phyloP scores from a whole-genome alignment of 2,113 vertebrate species.

The Neopipo cinnamomea region DNA sequence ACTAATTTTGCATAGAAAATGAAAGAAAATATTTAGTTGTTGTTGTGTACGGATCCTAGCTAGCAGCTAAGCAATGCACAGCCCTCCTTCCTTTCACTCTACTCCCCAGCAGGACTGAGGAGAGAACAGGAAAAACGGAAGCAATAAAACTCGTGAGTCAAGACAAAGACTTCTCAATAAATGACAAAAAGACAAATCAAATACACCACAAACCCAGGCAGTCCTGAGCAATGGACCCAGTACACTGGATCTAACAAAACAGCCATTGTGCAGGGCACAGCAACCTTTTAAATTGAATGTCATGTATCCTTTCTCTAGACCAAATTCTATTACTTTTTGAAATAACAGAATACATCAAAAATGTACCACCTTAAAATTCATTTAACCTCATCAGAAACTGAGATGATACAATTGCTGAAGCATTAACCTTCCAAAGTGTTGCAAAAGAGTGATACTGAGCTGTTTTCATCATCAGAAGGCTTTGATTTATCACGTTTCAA shows the following conservation, averaged over 20 bases:
- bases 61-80: not conserved
- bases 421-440: not conserved
- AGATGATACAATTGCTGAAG: not conserved
- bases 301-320: not conserved
- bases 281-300: not conserved
- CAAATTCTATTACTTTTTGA: not conserved
- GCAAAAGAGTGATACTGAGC: not conserved
- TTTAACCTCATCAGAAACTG: not conserved
- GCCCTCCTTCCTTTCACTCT: fast-evolving
- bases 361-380: not conserved
- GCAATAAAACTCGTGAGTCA: not conserved
- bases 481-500: not conserved
- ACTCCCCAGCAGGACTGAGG: not conserved
- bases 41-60: not conserved
- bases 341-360: not conserved
- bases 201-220: not conserved
- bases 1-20: not conserved
- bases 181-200: not conserved
- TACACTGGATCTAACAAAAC: not conserved
- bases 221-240: not conserved
- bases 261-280: not conserved
- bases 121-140: not conserved
- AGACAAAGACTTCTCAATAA: not conserved
- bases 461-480: not conserved
- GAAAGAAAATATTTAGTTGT: not conserved